These are phyloP conservation scores for Athalia rosae DNA, from an alignment of 2,888 invertebrate species.

Conservation along the genomic window DNA sequence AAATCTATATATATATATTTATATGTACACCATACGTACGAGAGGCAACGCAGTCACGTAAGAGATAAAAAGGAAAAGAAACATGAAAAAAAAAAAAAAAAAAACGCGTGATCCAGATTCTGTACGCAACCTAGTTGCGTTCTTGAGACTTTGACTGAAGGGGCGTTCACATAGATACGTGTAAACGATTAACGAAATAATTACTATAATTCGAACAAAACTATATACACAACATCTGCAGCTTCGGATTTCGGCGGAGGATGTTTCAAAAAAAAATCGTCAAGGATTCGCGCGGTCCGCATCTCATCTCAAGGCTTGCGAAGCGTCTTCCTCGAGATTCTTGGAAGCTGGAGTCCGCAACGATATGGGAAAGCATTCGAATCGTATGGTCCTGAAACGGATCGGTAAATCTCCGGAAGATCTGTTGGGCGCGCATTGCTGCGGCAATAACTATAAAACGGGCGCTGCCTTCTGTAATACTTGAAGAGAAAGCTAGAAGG, in stretches of 20 bases:
- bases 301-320: no score
- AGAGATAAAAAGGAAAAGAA: not conserved
- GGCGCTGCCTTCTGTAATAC: constrained; percentile 29
- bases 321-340: not conserved
- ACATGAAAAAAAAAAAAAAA: not conserved
- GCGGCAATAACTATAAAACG: constrained; percentile 39
- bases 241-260: not conserved
- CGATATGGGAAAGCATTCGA: no score
- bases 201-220: not conserved
- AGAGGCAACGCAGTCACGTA: constrained; percentile 21
- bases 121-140: constrained; percentile 32
- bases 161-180: not conserved
- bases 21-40: not conserved
- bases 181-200: not conserved
- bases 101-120: constrained; percentile 41
- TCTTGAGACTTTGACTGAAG: constrained; percentile 9
- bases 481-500: constrained; percentile 45
- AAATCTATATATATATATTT: not conserved
- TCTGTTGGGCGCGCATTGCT: not conserved
- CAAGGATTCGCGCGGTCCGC: not conserved
- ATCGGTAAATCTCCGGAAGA: constrained; percentile 7
- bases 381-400: not conserved
- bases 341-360: not conserved
- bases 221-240: not conserved
- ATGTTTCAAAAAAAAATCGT: not conserved